Percentiles rank a stretch among this genome's conserved stretches.
Evolutionary conservation across 2,888 invertebrate species (phyloP).

Genomic region (Heliconius hortense): DNA sequence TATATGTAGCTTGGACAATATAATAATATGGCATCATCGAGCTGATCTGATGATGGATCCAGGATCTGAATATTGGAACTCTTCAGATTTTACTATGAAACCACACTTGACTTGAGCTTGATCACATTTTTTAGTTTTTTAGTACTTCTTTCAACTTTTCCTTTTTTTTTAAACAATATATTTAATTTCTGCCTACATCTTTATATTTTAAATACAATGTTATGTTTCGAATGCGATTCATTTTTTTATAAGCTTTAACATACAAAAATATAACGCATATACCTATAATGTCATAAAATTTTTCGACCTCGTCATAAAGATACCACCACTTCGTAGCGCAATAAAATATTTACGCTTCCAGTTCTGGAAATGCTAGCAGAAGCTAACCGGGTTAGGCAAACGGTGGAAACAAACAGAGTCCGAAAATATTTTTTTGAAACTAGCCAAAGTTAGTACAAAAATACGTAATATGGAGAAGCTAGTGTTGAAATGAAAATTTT

Average conservation of each 20-base stretch:
- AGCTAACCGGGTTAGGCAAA: slow-evolving; percentile 34
- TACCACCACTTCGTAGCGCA: slow-evolving; percentile 17
- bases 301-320: slow-evolving; percentile 23
- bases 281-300: not conserved
- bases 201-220: not conserved
- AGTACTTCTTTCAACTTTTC: too few species aligned
- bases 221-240: not conserved
- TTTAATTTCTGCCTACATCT: not conserved
- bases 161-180: too few species aligned
- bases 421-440: slow-evolving; percentile 30
- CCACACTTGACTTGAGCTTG: too few species aligned
- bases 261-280: not conserved
- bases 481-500: not conserved
- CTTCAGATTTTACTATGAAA: too few species aligned
- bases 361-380: slow-evolving; percentile 22
- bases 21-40: too few species aligned
- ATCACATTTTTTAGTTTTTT: too few species aligned
- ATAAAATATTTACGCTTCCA: slow-evolving; percentile 29
- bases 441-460: slow-evolving; percentile 16
- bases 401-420: slow-evolving; percentile 31
- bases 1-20: too few species aligned
- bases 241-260: not conserved
- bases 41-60: too few species aligned
- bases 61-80: too few species aligned
- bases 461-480: not conserved